Evolutionary conservation across 2,113 vertebrate genomes (phyloP).

Genomic region (Morone saxatilis): DNA sequence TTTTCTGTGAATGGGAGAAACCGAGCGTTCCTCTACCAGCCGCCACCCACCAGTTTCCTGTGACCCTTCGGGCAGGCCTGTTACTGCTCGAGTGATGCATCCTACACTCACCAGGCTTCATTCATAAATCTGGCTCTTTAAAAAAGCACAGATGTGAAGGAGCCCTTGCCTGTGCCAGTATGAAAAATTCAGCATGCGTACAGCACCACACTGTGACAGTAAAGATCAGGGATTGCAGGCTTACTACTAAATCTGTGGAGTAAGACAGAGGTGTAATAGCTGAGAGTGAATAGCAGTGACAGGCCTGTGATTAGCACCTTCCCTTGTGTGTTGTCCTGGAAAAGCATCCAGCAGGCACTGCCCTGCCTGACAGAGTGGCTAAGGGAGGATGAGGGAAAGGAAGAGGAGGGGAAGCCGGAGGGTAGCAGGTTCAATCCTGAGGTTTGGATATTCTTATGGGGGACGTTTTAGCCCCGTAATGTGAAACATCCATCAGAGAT

Average conservation of each 20-base stretch:
- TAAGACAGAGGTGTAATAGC: conserved; percentile 30
- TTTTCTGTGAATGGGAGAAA: conserved; percentile 43
- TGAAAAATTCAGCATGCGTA: conserved; percentile 12
- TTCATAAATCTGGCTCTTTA: conserved; percentile 43
- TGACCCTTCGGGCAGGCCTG: conserved; percentile 31
- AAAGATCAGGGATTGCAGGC: conserved; percentile 20
- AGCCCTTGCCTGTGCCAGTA: neutral
- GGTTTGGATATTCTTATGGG: conserved; percentile 23
- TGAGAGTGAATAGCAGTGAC: conserved; percentile 17
- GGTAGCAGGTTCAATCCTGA: conserved; percentile 3
- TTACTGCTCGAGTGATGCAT: neutral
- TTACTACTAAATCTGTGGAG: conserved; percentile 15
- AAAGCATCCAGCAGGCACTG: conserved; percentile 13
- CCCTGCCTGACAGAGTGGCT: conserved; percentile 14
- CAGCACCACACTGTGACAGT: neutral
- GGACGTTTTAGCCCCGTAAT: conserved; percentile 6
- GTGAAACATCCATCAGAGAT: conserved; percentile 58
- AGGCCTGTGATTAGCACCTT: conserved; percentile 51
- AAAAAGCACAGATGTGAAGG: conserved; percentile 1
- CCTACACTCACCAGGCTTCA: conserved; percentile 23
- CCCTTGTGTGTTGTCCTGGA: conserved; percentile 60
- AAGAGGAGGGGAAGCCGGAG: neutral
- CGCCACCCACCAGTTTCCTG: conserved; percentile 50
- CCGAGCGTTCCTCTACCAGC: neutral
- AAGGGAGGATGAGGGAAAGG: conserved; percentile 4